A percentile compares a stretch with the other conserved stretches of the same genome.
These are phyloP conservation scores for Yponomeuta evonymella DNA, from an alignment of 2,888 invertebrate genomes.

Conservation along the genomic window DNA sequence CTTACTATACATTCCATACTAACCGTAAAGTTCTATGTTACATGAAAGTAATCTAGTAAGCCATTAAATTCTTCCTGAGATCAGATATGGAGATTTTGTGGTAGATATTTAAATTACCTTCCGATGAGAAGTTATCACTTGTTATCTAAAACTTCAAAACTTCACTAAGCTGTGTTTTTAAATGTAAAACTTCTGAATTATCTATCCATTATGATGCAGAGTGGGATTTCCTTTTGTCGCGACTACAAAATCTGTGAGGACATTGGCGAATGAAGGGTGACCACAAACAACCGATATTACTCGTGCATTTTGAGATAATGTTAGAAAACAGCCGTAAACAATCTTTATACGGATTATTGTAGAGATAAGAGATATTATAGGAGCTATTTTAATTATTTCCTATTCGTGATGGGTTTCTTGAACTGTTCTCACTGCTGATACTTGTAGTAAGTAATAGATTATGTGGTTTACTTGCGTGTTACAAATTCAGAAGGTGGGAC, in stretches of 20 bases:
- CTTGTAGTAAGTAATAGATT: background rate
- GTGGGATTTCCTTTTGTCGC: background rate
- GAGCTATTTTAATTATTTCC: background rate
- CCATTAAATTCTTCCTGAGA: too few species aligned
- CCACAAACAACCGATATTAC: background rate
- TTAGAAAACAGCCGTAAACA: background rate
- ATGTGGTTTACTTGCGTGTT: background rate
- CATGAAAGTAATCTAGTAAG: too few species aligned
- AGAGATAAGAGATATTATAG: background rate
- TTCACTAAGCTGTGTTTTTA: too few species aligned
- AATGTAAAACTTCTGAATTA: too few species aligned
- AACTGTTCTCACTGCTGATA: background rate
- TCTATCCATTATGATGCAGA: too few species aligned
- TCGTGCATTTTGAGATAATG: background rate
- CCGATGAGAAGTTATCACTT: too few species aligned
- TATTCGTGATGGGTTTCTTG: background rate
- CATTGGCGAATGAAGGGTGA: background rate
- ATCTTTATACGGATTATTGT: background rate
- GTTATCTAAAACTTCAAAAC: too few species aligned
- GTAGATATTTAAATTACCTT: too few species aligned
- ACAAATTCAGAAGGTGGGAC: background rate
- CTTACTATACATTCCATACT: too few species aligned
- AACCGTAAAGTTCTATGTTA: too few species aligned
- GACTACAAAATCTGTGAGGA: background rate
- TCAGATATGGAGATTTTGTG: too few species aligned